Conservation (phyloP, 2,113 vertebrate genomes). For the Uropsilus gracilis region DNA sequence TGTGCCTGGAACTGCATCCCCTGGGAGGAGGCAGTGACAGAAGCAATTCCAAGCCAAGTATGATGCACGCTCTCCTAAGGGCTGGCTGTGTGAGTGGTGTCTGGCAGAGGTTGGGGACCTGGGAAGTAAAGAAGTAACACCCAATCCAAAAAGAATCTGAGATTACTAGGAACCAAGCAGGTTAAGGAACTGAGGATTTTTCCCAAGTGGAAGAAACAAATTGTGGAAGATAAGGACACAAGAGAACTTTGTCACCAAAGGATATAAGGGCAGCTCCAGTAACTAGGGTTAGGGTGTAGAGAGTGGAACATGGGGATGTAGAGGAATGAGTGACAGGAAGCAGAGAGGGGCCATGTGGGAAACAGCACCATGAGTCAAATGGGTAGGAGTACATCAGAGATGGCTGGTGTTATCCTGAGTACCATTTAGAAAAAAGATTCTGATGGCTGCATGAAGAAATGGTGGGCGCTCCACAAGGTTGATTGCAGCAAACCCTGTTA, state of each 20-base stretch:
- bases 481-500: neutral
- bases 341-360: neutral
- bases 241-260: neutral
- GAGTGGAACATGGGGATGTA: no score
- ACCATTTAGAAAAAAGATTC: neutral
- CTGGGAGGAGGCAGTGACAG: neutral
- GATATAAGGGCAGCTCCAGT: neutral
- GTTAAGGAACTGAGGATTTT: neutral
- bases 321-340: neutral
- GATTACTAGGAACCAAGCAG: neutral
- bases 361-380: neutral
- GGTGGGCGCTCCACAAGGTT: neutral
- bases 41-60: neutral
- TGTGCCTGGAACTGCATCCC: neutral
- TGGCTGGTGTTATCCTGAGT: neutral
- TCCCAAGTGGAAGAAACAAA: neutral
- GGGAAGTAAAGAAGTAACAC: neutral
- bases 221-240: neutral
- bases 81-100: neutral
- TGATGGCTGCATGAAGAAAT: neutral
- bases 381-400: neutral
- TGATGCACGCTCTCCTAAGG: neutral
- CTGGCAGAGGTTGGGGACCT: neutral
- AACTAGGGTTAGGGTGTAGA: neutral
- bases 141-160: neutral